These are phyloP conservation scores for Okapia johnstoni DNA, from an alignment of 2,113 vertebrate species.

Conservation along the genomic window DNA sequence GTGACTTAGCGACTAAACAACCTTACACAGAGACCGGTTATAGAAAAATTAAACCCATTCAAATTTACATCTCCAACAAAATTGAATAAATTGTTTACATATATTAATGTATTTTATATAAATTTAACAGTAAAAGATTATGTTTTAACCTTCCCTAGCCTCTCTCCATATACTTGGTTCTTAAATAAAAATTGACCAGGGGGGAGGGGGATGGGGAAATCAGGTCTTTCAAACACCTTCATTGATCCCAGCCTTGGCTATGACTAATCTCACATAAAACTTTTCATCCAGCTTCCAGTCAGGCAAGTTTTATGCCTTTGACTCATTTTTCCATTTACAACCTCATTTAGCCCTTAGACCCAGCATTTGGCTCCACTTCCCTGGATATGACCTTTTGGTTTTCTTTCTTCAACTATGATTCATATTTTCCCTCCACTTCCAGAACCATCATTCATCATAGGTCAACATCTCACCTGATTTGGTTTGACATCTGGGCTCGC, in stretches of 20 bases:
- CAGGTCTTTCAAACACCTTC: not conserved
- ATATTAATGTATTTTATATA: not conserved
- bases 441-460: not conserved
- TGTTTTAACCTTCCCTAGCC: not conserved
- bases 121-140: not conserved
- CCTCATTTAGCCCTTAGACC: not conserved
- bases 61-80: not conserved
- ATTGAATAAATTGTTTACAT: not conserved
- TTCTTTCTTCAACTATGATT: constrained; percentile 41
- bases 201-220: not conserved
- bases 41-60: not conserved
- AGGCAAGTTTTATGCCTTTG: not conserved
- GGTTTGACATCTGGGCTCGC: not conserved
- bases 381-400: constrained; percentile 24
- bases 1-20: not conserved
- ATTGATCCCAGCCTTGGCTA: not conserved
- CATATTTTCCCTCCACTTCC: not conserved
- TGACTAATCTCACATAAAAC: not conserved
- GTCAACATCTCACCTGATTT: not conserved
- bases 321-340: constrained; percentile 35
- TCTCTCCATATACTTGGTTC: not conserved
- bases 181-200: not conserved
- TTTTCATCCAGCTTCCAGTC: not conserved
- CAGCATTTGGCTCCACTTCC: not conserved
- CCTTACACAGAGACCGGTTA: not conserved